A percentile compares a stretch with the other conserved stretches of the same genome.
These are phyloP conservation scores for Hedya salicella DNA, from an alignment of 2,888 invertebrate species.

Conservation along the genomic window DNA sequence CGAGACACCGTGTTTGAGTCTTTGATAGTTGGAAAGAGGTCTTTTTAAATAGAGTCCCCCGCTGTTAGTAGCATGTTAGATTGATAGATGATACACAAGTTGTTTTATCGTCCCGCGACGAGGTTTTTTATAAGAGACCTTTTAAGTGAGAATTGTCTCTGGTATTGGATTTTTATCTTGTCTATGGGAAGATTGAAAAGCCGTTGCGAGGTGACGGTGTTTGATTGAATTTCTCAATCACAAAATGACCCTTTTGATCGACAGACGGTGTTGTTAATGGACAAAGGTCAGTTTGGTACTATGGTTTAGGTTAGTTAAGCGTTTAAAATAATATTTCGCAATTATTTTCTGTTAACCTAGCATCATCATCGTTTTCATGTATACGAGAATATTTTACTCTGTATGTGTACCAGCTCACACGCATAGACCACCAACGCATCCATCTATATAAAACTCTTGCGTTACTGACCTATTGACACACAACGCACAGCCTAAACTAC, in stretches of 20 bases:
- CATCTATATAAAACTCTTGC: too few species aligned
- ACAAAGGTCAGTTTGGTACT: conserved; percentile 35
- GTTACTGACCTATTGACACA: too few species aligned
- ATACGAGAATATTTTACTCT: too few species aligned
- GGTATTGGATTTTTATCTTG: conserved; percentile 74
- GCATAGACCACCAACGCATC: too few species aligned
- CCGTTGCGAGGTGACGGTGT: conserved; percentile 50
- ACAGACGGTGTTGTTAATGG: conserved; percentile 19
- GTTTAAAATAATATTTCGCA: conserved; percentile 19
- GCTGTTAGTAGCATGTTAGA: conserved; percentile 74
- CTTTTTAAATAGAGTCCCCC: conserved; percentile 73
- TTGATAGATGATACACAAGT: conserved; percentile 77
- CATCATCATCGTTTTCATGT: neutral
- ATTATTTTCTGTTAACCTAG: neutral
- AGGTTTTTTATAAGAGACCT: conserved; percentile 66
- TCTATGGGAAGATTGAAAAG: conserved; percentile 55
- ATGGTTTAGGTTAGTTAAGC: conserved; percentile 17
- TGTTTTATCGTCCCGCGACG: conserved; percentile 62
- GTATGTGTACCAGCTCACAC: too few species aligned
- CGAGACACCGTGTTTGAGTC: conserved; percentile 44
- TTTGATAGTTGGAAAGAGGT: conserved; percentile 51
- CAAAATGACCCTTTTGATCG: conserved; percentile 40
- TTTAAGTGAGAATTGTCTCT: conserved; percentile 78
- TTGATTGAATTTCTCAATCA: conserved; percentile 44
- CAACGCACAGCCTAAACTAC: too few species aligned